Conservation (phyloP, 2,888 invertebrate species). For the Drosophila macrospina region DNA sequence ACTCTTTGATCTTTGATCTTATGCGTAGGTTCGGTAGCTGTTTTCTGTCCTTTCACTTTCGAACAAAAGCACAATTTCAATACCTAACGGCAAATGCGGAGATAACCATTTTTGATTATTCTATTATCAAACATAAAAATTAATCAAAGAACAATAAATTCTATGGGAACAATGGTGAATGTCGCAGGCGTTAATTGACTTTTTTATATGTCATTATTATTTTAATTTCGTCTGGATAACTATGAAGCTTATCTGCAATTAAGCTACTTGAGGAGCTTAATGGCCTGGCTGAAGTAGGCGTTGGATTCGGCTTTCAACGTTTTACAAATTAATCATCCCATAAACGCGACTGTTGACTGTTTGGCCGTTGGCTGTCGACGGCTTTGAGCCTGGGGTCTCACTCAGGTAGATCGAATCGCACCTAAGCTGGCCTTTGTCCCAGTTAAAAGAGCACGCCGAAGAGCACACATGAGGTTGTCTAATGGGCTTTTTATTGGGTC, state of each 20-base stretch:
- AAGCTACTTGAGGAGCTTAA: conserved; percentile 53
- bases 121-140: conserved; percentile 54
- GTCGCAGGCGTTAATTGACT: conserved; percentile 33
- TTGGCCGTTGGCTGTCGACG: conserved; percentile 18
- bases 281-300: conserved; percentile 58
- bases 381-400: conserved; percentile 23
- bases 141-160: conserved; percentile 60
- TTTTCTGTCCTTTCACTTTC: conserved; percentile 74
- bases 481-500: conserved; percentile 78
- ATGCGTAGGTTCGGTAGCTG: conserved; percentile 57
- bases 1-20: conserved; percentile 22
- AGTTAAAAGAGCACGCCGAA: conserved; percentile 58
- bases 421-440: conserved; percentile 69
- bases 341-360: conserved; percentile 45
- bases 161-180: conserved; percentile 33
- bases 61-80: conserved; percentile 10
- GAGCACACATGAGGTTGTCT: conserved; percentile 59
- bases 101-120: conserved; percentile 48
- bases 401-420: conserved; percentile 47
- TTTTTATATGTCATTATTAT: conserved; percentile 54
- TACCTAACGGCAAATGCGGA: conserved; percentile 47
- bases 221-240: conserved; percentile 46
- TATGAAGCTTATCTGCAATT: conserved; percentile 47
- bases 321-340: conserved; percentile 77
- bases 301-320: conserved; percentile 54